Evolutionary conservation across 1,140 invertebrate genomes (phyloP).

Genomic region (Zelostemma sp.): DNA sequence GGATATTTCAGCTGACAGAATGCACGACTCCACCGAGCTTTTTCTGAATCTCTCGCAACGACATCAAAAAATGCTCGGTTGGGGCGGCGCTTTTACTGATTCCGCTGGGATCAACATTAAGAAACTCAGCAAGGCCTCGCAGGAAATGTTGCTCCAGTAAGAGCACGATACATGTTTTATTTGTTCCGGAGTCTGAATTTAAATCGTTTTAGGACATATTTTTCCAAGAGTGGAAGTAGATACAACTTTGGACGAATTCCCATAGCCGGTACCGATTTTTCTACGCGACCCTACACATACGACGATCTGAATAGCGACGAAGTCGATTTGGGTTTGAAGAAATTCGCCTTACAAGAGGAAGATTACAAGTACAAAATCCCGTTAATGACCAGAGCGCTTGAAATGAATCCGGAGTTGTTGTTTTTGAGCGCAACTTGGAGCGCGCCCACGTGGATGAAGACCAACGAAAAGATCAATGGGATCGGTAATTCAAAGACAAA

Average conservation of each 20-base stretch:
- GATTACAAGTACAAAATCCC: slow-evolving; percentile 66
- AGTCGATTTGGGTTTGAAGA: slow-evolving; percentile 25
- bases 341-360: slow-evolving; percentile 61
- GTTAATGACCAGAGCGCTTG: slow-evolving; percentile 48
- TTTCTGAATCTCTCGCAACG: slow-evolving; percentile 24
- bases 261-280: slow-evolving; percentile 81
- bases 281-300: slow-evolving; percentile 78
- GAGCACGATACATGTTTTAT: neutral
- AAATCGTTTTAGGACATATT: slow-evolving; percentile 53
- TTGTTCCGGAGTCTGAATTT: too few species aligned
- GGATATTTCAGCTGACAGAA: slow-evolving; percentile 32
- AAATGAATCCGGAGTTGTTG: slow-evolving; percentile 50
- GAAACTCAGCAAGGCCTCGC: slow-evolving; percentile 70
- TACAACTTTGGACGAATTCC: slow-evolving; percentile 76
- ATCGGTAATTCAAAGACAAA: too few species aligned
- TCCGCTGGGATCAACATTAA: slow-evolving; percentile 83
- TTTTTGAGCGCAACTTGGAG: slow-evolving; percentile 82
- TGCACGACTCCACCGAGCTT: neutral
- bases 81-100: slow-evolving; percentile 92
- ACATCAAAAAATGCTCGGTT: slow-evolving; percentile 80
- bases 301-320: slow-evolving; percentile 70
- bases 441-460: too few species aligned
- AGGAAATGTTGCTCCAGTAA: slow-evolving; percentile 75
- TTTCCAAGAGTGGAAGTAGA: slow-evolving; percentile 69
- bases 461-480: too few species aligned